A percentile compares a stretch with the other conserved stretches of the same genome.
phyloP scores from a whole-genome alignment of 2,888 invertebrate genomes.

The Lasioglossum oenotherae region DNA sequence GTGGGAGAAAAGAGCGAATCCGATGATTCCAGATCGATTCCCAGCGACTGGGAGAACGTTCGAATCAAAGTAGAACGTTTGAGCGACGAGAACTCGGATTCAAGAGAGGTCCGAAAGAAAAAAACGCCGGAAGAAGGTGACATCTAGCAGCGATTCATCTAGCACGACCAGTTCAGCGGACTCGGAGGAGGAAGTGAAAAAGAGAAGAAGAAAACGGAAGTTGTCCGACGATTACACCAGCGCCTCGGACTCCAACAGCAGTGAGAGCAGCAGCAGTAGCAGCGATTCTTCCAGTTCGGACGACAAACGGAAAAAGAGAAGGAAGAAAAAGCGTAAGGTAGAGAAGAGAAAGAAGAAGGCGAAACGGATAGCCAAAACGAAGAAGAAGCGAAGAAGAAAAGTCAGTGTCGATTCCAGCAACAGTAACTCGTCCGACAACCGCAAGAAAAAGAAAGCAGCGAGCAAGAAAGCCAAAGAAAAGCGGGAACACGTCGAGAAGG shows the following conservation, averaged over 20 bases:
- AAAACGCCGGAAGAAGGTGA: constrained; percentile 63
- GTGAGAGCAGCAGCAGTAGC: constrained; percentile 75
- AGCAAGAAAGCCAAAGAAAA: constrained; percentile 54
- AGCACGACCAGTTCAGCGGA: constrained; percentile 72
- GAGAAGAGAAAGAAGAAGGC: constrained; percentile 76
- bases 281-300: constrained; percentile 76
- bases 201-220: constrained; percentile 55
- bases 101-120: constrained; percentile 52
- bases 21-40: constrained; percentile 74
- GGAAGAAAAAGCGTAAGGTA: constrained; percentile 62
- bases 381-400: constrained; percentile 75
- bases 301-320: constrained; percentile 69
- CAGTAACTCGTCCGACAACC: constrained; percentile 76
- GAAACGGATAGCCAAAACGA: constrained; percentile 71
- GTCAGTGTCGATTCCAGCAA: constrained; percentile 76
- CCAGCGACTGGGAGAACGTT: constrained; percentile 80
- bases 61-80: constrained; percentile 78
- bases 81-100: constrained; percentile 74
- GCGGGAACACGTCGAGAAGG: constrained; percentile 33
- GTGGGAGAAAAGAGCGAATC: constrained; percentile 55
- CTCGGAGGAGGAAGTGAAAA: constrained; percentile 67
- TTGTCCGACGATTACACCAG: constrained; percentile 68
- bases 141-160: constrained; percentile 75
- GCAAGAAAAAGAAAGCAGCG: constrained; percentile 50
- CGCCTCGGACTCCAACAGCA: constrained; percentile 77